Conservation (phyloP, 2,113 vertebrate genomes). For the Cebus imitator region DNA sequence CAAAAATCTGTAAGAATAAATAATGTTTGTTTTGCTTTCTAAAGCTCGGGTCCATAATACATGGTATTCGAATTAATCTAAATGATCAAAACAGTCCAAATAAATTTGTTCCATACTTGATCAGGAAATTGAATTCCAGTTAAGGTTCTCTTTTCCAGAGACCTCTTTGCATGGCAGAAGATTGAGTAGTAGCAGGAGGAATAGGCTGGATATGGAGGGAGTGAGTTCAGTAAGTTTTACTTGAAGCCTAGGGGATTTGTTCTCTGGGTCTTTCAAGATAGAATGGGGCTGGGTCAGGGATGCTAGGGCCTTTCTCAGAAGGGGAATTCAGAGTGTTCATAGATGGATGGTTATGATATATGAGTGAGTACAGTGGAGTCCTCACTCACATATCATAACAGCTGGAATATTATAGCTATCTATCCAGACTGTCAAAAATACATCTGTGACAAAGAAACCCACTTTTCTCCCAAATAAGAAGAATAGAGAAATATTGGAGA, state of each 20-base stretch:
- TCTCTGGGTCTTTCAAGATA: not conserved
- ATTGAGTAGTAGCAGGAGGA: not conserved
- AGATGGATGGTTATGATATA: rapidly evolving
- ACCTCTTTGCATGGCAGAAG: not conserved
- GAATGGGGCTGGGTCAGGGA: too few species aligned
- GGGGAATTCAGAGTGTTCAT: not conserved
- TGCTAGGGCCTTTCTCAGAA: not conserved
- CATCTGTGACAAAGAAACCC: not conserved
- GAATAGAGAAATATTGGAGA: not conserved
- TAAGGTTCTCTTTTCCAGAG: not conserved
- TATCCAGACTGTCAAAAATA: not conserved
- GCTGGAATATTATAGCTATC: not conserved
- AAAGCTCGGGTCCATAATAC: not conserved
- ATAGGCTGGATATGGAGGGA: not conserved
- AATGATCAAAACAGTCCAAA: not conserved
- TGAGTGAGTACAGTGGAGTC: rapidly evolving
- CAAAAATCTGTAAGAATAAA: not conserved
- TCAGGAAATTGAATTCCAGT: not conserved
- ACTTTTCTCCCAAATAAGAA: not conserved
- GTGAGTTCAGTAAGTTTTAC: not conserved
- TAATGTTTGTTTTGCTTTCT: not conserved
- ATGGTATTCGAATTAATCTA: not conserved
- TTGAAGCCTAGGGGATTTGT: not conserved
- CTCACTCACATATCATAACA: too few species aligned
- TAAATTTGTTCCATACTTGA: not conserved